Evolutionary conservation across 2,888 invertebrate genomes (phyloP).

Genomic region (Eulithis testata): DNA sequence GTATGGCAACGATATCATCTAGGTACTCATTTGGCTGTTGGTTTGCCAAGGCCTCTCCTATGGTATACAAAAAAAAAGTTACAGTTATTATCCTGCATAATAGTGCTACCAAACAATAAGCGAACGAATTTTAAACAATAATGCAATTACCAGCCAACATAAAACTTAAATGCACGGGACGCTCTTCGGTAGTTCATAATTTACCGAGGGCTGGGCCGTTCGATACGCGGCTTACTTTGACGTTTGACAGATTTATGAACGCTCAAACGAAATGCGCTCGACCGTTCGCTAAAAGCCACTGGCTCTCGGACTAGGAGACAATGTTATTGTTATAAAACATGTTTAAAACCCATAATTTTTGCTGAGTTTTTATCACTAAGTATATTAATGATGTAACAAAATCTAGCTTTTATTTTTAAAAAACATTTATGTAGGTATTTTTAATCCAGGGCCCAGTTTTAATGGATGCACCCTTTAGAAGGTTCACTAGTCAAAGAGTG

Average conservation of each 20-base stretch:
- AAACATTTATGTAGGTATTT: no score
- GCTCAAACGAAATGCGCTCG: slow-evolving; percentile 74
- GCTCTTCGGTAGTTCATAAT: slow-evolving; percentile 69
- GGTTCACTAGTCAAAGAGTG: no score
- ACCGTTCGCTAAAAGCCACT: slow-evolving; percentile 46
- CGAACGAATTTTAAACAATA: slow-evolving; percentile 31
- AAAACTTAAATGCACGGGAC: slow-evolving; percentile 41
- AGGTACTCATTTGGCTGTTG: no score
- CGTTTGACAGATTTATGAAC: slow-evolving; percentile 80
- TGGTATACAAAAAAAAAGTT: not conserved
- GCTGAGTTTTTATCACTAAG: not conserved
- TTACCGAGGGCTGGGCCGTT: slow-evolving; percentile 73
- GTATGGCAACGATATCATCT: no score
- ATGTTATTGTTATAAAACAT: slow-evolving; percentile 15
- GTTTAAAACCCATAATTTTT: slow-evolving; percentile 8
- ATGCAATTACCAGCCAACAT: slow-evolving; percentile 38
- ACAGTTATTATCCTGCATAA: not conserved
- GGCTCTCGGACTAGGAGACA: slow-evolving; percentile 37
- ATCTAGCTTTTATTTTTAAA: no score
- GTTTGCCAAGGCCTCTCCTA: no score
- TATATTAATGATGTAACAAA: no score
- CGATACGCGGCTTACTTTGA: slow-evolving; percentile 84
- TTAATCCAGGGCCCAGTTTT: no score
- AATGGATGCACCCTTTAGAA: no score
- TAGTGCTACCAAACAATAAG: slow-evolving; percentile 18